These are phyloP conservation scores for Lordiphosa fenestrarum DNA, from an alignment of 2,888 invertebrate species.

Conservation along the genomic window DNA sequence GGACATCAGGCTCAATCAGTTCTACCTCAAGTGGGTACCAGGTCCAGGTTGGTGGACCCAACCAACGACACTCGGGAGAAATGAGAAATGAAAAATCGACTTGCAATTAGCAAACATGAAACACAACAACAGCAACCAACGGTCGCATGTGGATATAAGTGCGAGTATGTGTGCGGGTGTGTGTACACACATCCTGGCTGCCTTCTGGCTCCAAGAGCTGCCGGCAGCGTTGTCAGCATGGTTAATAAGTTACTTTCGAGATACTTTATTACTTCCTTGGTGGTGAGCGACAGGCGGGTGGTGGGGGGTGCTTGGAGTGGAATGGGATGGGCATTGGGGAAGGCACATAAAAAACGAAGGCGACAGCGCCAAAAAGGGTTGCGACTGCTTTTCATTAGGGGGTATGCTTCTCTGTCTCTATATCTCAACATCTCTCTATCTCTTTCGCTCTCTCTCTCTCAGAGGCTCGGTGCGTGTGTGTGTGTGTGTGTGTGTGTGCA, in stretches of 20 bases:
- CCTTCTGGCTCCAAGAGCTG: constrained; percentile 49
- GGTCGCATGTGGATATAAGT: neutral
- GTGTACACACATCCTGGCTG: constrained; percentile 18
- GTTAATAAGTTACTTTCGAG: constrained; percentile 75
- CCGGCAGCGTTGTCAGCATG: constrained; percentile 67
- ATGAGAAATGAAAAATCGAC: constrained; percentile 74
- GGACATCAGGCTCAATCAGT: constrained; percentile 55
- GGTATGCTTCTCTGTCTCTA: neutral
- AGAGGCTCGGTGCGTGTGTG: constrained; percentile 19
- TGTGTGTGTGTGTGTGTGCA: constrained; percentile 37
- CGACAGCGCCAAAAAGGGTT: constrained; percentile 29
- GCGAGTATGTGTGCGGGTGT: constrained; percentile 11
- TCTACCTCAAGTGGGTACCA: constrained; percentile 16
- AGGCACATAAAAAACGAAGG: constrained; percentile 4
- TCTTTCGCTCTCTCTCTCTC: constrained; percentile 3
- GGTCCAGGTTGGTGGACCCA: constrained; percentile 23
- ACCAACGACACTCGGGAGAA: constrained; percentile 49
- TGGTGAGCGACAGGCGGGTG: constrained; percentile 44
- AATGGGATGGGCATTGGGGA: neutral
- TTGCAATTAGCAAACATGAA: constrained; percentile 75
- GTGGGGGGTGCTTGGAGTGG: neutral
- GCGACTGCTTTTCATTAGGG: constrained; percentile 45
- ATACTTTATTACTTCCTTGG: constrained; percentile 76
- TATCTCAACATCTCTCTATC: neutral
- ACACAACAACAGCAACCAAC: constrained; percentile 48